Evolutionary conservation across 1,140 invertebrate species (phyloP).

Genomic region (Zaprionus africanus): DNA sequence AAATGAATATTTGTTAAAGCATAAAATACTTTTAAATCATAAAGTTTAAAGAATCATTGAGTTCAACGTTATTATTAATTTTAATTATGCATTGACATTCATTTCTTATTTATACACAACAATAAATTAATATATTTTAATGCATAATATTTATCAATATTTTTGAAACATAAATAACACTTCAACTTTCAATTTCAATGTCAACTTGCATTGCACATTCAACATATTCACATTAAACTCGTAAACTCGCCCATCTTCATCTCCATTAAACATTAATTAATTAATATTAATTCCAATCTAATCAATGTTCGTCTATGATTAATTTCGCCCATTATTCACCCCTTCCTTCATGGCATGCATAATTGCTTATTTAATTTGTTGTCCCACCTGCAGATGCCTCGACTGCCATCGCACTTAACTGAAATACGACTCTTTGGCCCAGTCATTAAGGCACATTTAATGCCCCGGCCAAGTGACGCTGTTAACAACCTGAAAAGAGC

Average conservation of each 20-base stretch:
- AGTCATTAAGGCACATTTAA: slow-evolving; percentile 1
- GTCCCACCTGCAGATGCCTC: not conserved
- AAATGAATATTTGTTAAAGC: not conserved
- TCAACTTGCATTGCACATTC: too few species aligned
- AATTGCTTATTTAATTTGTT: slow-evolving; percentile 2
- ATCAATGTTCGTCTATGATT: not conserved
- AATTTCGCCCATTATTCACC: not conserved
- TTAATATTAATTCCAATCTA: not conserved
- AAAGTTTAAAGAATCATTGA: not conserved
- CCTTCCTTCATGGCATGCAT: not conserved
- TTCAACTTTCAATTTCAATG: too few species aligned
- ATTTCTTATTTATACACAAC: not conserved
- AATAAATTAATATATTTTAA: too few species aligned
- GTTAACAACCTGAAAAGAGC: slow-evolving; percentile 8
- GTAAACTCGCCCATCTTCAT: not conserved
- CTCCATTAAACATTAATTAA: not conserved
- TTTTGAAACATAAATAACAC: too few species aligned
- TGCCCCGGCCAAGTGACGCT: not conserved
- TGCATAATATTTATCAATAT: too few species aligned
- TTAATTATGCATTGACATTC: not conserved
- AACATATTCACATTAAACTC: too few species aligned
- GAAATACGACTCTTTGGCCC: not conserved
- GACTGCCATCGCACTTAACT: not conserved
- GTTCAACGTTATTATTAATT: not conserved
- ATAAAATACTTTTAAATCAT: not conserved